phyloP scores from a whole-genome alignment of 2,113 vertebrate genomes.

The Nestor notabilis region DNA sequence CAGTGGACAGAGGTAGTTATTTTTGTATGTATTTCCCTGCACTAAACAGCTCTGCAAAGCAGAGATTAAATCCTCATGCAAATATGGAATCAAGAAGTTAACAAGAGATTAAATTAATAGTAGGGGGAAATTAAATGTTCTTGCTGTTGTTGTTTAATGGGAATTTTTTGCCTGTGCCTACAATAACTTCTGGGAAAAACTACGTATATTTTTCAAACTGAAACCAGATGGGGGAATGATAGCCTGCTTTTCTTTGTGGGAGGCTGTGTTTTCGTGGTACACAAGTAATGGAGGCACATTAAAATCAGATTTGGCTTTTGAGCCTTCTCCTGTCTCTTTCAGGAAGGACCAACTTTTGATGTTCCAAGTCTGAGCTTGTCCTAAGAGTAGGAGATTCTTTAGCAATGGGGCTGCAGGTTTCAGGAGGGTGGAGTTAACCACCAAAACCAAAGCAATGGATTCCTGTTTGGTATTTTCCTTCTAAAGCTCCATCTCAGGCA shows the following conservation, averaged over 20 bases:
- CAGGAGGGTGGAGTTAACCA: not conserved
- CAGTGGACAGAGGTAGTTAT: not conserved
- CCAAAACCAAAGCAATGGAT: not conserved
- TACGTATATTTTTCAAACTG: slow-evolving; percentile 7
- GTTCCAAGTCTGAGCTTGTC: not conserved
- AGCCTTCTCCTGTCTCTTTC: slow-evolving; percentile 21
- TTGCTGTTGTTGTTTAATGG: slow-evolving; percentile 35
- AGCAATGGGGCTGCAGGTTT: not conserved
- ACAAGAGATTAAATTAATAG: slow-evolving; percentile 12
- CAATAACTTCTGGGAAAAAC: slow-evolving; percentile 1
- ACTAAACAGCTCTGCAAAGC: not conserved
- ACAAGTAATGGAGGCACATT: slow-evolving; percentile 14
- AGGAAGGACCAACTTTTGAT: not conserved
- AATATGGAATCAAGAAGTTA: not conserved
- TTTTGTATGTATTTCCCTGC: not conserved
- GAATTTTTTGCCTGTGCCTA: not conserved
- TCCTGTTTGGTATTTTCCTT: not conserved
- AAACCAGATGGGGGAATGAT: slow-evolving; percentile 49
- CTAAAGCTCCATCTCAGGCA: not conserved
- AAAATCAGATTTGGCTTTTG: slow-evolving; percentile 29
- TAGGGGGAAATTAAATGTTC: not conserved
- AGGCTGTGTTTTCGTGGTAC: slow-evolving; percentile 3
- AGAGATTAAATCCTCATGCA: not conserved
- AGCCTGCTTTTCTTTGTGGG: slow-evolving; percentile 26
- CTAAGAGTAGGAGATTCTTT: not conserved